Evolutionary conservation across 2,888 invertebrate genomes (phyloP).

Genomic region (Perizoma flavofasciatum): DNA sequence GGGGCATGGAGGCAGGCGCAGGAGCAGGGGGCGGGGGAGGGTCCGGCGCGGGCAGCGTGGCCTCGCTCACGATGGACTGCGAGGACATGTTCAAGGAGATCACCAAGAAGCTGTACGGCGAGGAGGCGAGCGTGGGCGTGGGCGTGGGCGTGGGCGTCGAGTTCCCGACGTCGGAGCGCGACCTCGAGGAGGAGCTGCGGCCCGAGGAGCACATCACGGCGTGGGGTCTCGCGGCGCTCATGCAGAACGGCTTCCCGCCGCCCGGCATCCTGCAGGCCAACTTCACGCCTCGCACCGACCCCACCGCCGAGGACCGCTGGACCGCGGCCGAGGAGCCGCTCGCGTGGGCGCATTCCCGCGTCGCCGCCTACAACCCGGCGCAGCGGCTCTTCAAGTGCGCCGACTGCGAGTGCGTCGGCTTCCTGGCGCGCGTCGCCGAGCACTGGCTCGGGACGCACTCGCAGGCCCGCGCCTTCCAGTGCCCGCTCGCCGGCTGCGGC

Average conservation of each 20-base stretch:
- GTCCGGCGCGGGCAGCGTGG: conserved; percentile 68
- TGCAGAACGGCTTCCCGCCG: conserved; percentile 89
- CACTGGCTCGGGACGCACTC: conserved; percentile 89
- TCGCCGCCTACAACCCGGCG: conserved; percentile 91
- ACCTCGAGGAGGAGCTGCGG: conserved; percentile 82
- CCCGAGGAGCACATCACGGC: conserved; percentile 89
- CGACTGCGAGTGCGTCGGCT: conserved; percentile 90
- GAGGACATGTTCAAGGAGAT: conserved; percentile 97
- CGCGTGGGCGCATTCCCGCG: conserved; percentile 90
- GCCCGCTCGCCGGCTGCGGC: conserved; percentile 87
- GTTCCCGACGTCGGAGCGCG: conserved; percentile 78
- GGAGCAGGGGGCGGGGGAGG: conserved; percentile 71
- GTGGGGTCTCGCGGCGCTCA: conserved; percentile 89
- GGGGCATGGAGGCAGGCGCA: conserved; percentile 80
- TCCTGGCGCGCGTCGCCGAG: conserved; percentile 88
- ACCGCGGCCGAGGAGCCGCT: conserved; percentile 88
- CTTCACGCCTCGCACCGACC: conserved; percentile 80
- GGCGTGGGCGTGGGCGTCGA: conserved; percentile 69
- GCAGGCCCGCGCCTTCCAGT: conserved; percentile 86
- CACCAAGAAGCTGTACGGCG: conserved; percentile 95
- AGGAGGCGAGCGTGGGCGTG: conserved; percentile 83
- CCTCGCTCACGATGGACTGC: conserved; percentile 86
- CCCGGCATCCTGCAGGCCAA: conserved; percentile 86
- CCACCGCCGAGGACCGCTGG: conserved; percentile 84
- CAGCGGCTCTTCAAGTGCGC: conserved; percentile 90